phyloP scores from a whole-genome alignment of 2,797 vertebrate species.

The Micropoecilia bifurca region DNA sequence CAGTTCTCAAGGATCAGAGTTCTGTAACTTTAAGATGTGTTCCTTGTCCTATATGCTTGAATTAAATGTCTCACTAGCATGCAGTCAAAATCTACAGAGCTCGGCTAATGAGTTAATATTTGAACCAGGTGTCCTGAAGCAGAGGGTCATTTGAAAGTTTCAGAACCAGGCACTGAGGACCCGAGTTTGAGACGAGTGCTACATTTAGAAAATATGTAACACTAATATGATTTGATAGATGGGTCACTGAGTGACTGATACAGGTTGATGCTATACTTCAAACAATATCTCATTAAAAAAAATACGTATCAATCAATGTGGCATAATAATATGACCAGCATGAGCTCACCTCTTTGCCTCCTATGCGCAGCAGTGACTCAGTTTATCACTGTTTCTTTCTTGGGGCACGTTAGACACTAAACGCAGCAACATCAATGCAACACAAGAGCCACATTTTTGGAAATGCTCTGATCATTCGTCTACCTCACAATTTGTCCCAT shows the following conservation, averaged over 20 bases:
- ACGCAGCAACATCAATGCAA: not conserved
- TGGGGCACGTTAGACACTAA: not conserved
- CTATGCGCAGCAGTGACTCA: too few relatives aligned
- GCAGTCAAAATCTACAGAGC: too few relatives aligned
- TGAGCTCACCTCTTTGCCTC: not conserved
- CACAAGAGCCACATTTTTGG: not conserved
- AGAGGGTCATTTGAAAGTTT: too few relatives aligned
- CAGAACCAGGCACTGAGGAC: too few relatives aligned
- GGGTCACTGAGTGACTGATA: constrained; percentile 17
- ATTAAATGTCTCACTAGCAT: too few relatives aligned
- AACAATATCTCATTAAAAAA: not conserved
- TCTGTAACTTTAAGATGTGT: too few relatives aligned
- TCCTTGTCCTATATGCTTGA: too few relatives aligned
- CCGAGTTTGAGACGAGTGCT: too few relatives aligned
- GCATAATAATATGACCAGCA: not conserved
- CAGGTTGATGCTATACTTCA: not conserved
- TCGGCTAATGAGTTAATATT: too few relatives aligned
- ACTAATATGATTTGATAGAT: constrained; percentile 24
- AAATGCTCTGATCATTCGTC: not conserved
- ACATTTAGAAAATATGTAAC: constrained; percentile 11
- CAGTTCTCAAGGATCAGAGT: too few relatives aligned
- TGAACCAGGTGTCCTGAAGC: too few relatives aligned
- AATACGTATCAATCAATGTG: not conserved
- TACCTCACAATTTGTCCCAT: not conserved
- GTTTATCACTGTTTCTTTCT: not conserved